phyloP scores from a whole-genome alignment of 2,113 vertebrate species.

The Anser cygnoides region DNA sequence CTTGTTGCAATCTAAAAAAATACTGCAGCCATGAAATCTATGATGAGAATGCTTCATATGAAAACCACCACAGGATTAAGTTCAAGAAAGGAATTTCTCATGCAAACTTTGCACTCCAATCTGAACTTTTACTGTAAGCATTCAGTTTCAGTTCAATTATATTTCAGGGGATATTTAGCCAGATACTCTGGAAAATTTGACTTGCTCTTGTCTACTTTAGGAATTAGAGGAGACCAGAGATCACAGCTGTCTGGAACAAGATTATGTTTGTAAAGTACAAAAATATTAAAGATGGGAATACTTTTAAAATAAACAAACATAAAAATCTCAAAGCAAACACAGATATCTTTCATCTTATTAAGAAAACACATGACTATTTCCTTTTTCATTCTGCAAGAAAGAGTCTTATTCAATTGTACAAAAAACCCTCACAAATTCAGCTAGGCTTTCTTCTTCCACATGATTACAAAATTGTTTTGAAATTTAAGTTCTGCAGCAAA shows the following conservation, averaged over 20 bases:
- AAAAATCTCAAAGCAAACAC: constrained; percentile 75
- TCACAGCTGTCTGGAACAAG: constrained; percentile 73
- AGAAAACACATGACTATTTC: constrained; percentile 70
- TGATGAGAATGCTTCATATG: constrained; percentile 47
- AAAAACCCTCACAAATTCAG: not conserved
- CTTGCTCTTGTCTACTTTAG: constrained; percentile 60
- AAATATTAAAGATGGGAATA: constrained; percentile 77
- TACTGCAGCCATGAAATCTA: constrained; percentile 45
- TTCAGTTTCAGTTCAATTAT: constrained; percentile 52
- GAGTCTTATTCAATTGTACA: constrained; percentile 33
- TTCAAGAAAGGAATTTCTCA: constrained; percentile 67
- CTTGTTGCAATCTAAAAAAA: constrained; percentile 47
- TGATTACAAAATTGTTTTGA: not conserved
- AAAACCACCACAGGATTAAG: constrained; percentile 65
- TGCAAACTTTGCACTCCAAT: constrained; percentile 63
- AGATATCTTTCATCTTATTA: constrained; percentile 75
- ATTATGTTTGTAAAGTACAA: constrained; percentile 71
- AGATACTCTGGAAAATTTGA: constrained; percentile 63
- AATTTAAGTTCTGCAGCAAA: not conserved
- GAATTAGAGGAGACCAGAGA: constrained; percentile 62
- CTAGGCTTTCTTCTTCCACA: not conserved
- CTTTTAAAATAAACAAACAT: constrained; percentile 73
- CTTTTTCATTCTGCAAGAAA: constrained; percentile 52
- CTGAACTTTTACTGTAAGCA: constrained; percentile 66
- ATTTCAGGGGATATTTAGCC: constrained; percentile 57